These are phyloP conservation scores for Meteorus colon DNA, from an alignment of 2,888 invertebrate species.

Conservation along the genomic window DNA sequence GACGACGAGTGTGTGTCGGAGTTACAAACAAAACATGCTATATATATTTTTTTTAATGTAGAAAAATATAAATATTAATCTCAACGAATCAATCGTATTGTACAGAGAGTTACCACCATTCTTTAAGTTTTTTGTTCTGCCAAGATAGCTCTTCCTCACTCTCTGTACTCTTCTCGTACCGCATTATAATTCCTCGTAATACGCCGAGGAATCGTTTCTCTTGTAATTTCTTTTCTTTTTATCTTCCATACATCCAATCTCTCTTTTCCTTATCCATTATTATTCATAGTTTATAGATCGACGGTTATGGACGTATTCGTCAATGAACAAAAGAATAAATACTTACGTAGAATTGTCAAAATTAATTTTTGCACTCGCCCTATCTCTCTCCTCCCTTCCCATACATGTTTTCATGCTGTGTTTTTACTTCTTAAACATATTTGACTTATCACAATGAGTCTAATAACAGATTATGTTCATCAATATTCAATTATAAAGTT, in stretches of 20 bases:
- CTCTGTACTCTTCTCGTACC: not conserved
- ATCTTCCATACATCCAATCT: not conserved
- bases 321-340: conserved; percentile 34
- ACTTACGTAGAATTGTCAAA: conserved; percentile 19
- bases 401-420: conserved; percentile 4
- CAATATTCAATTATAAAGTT: not conserved
- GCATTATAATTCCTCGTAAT: not conserved
- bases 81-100: conserved; percentile 44
- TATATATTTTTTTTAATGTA: conserved; percentile 45
- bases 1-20: conserved; percentile 41
- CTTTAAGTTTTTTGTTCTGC: conserved; percentile 6
- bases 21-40: conserved; percentile 47
- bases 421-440: not conserved
- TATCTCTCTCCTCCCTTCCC: conserved; percentile 22
- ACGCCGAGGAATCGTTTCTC: not conserved
- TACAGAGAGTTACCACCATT: not conserved
- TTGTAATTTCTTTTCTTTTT: not conserved
- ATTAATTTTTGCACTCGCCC: conserved; percentile 39
- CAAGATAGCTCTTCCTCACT: not conserved
- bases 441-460: not conserved
- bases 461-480: conserved; percentile 12
- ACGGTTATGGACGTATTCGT: conserved; percentile 48
- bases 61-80: conserved; percentile 53
- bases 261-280: conserved; percentile 15
- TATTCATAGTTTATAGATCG: conserved; percentile 38